Base-by-base conservation (phyloP, 2,888 invertebrate genomes). In the Willowsia nigromaculata region DNA sequence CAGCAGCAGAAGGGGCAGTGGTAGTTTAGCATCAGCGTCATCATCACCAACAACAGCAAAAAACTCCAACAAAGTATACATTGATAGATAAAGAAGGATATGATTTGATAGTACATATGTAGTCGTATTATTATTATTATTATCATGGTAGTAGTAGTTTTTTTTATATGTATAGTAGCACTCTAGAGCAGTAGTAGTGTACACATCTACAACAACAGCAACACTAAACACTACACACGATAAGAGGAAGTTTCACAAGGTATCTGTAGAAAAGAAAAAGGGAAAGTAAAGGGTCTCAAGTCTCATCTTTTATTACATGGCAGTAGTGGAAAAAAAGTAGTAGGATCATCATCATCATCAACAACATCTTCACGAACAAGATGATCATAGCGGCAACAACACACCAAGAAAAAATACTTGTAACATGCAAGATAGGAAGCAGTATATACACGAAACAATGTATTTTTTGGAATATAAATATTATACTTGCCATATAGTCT, bases 201-300 rank as follows among this genome's bases (percentile, higher is more conserved):
- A 68, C 65, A 68, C 71, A 71, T 40, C 71, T 43, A 43, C 71
- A 71, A 71, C 68, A 71, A 59, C 56, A 78, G 76, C 40, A 47
- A 76, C 43, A 50, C n/a, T 50, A 27, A 43, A 74, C 47, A 76
- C 53, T 76, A 56, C 50, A 80, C 80, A 80, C 50, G 71, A 65
- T 33, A 40, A 68, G 65, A 84, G 81, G 90, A 85, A 87, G 89
- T 86, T 87, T 87, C 86, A 83, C 87, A 87, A 71, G 84, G 78
- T 85, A 85, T 85, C 71, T 89, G 85, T 85, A 82, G 74, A 85
- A 85, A 50, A 86, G 56, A 65, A 86, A 85, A 87, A 87, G 80
- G 84, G 62, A 78, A 83, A 90, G 80, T 82, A 87, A 86, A 84
- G 68, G 84, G 90, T 78, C 82, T 86, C 82, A 86, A 76, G 78